Base-by-base conservation (phyloP, 92 coral and sea anemone genomes). In the Phenganax subtilis region DNA sequence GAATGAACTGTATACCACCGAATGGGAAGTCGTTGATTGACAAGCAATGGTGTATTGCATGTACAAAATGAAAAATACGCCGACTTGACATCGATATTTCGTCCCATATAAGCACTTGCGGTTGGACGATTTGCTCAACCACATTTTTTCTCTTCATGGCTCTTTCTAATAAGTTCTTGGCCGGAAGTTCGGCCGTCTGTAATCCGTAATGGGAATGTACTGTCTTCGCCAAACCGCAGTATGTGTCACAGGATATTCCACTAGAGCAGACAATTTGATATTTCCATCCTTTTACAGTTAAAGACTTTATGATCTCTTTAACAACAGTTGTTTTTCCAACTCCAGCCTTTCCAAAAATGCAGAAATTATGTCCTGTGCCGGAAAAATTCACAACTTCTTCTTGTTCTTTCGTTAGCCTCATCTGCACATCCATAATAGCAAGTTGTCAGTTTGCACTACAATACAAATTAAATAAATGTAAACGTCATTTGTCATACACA, bases 201-300 rank as follows among this genome's bases (percentile, higher is more conserved):
- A 71, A 27, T 11, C 73, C 73, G 30, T 67, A 67, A 0, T 67
- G 73, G 28, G 61, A 74, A 74, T 74, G 78, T n/a, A 75, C 80
- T n/a, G 65, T 75, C 17, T 28, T 75, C 51, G 80, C 80, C 65
- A 57, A 16, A 55, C 80, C 80, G 8, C 28, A 47, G 57, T 75
- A 75, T 55, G 65, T 53, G 37, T 54, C 65, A 52, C 80, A 57
- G 7, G 66, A 55, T 14, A 75, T 75, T 14, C 80, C 80, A 55
- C 37, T 55, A 64, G 80, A 75, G 31, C 66, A 75, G 17, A 75
- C 80, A 75, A 75, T 75, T 57, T 75, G 80, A 59, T 66, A 70
- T 70, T 70, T 70, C 54, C 12, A 9, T 10, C 75, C 75, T 70
- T 51, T 70, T n/a, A 3, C 17, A 16, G 53, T 51, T 16, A 70